phyloP scores from a whole-genome alignment of 2,113 vertebrate species.

The Chrysemys picta region DNA sequence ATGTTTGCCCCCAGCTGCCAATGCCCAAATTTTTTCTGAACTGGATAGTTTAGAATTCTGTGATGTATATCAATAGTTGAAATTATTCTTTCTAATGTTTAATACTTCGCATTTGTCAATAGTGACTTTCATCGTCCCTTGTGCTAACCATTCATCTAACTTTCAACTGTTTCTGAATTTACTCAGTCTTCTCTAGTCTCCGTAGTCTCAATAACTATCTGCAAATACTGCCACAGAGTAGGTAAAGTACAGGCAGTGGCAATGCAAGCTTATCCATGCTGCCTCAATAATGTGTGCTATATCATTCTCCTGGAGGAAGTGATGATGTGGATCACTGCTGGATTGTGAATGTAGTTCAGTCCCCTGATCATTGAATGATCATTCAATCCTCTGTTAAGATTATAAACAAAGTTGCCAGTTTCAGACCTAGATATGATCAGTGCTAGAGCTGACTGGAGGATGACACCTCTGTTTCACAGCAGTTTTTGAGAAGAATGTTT shows the following conservation, averaged over 20 bases:
- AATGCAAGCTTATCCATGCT: neutral
- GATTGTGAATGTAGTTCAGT: neutral
- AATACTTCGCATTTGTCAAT: neutral
- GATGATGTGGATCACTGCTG: neutral
- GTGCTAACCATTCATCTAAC: neutral
- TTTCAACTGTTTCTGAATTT: neutral
- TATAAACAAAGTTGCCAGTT: neutral
- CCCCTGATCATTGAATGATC: neutral
- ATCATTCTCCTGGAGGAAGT: neutral
- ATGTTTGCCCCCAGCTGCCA: neutral
- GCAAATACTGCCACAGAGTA: neutral
- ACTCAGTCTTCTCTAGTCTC: fast-evolving
- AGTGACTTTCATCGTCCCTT: neutral
- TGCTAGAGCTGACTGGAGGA: neutral
- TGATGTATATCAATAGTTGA: neutral
- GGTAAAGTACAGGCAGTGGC: neutral
- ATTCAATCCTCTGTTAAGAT: neutral
- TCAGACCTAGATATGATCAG: neutral
- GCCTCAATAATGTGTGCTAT: neutral
- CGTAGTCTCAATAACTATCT: neutral
- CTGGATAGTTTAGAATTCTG: neutral
- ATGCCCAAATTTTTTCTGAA: neutral
- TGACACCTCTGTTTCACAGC: neutral
- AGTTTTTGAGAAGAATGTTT: neutral
- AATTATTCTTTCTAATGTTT: neutral